phyloP scores from a whole-genome alignment of 2,113 vertebrate species.

The Podarcis raffonei region DNA sequence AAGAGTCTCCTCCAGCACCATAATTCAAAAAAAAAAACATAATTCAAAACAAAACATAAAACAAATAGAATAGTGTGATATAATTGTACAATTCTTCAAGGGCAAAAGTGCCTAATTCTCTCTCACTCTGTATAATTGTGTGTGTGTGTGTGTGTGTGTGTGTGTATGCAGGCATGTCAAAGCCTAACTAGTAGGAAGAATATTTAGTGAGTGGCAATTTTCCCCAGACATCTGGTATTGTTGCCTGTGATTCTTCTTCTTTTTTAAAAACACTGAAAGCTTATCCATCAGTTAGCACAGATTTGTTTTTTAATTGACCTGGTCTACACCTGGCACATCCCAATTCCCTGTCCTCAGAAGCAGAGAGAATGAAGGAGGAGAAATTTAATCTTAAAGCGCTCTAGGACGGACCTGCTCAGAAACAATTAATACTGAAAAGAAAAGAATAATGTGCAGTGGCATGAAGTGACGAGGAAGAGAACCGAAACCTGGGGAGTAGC shows the following conservation, averaged over 20 bases:
- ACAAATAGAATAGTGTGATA: background rate
- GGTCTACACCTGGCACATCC: constrained; percentile 70
- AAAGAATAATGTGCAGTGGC: constrained; percentile 46
- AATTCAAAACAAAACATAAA: too few relatives aligned
- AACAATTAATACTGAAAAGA: constrained; percentile 67
- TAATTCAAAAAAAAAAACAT: too few relatives aligned
- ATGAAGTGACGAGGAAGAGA: constrained; percentile 49
- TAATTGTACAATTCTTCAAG: background rate
- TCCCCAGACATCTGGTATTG: constrained; percentile 70
- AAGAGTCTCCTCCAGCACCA: too few relatives aligned
- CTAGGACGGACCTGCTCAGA: constrained; percentile 60
- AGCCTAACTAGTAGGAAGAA: constrained; percentile 50
- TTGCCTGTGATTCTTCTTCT: constrained; percentile 65
- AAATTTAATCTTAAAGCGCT: constrained; percentile 59
- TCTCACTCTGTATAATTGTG: constrained; percentile 15
- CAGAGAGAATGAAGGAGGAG: constrained; percentile 52
- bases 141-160: constrained; percentile 51
- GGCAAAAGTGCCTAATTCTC: background rate
- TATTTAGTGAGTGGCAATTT: constrained; percentile 75
- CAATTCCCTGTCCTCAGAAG: constrained; percentile 64
- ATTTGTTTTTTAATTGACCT: constrained; percentile 82
- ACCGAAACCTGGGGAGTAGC: constrained; percentile 47
- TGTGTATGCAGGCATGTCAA: constrained; percentile 57
- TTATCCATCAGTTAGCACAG: constrained; percentile 77
- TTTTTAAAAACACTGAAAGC: constrained; percentile 53